Evolutionary conservation across 2,113 vertebrate genomes (phyloP), one percentile per base, ranked within the genome.

Genomic region (Mustelus asterias): DNA sequence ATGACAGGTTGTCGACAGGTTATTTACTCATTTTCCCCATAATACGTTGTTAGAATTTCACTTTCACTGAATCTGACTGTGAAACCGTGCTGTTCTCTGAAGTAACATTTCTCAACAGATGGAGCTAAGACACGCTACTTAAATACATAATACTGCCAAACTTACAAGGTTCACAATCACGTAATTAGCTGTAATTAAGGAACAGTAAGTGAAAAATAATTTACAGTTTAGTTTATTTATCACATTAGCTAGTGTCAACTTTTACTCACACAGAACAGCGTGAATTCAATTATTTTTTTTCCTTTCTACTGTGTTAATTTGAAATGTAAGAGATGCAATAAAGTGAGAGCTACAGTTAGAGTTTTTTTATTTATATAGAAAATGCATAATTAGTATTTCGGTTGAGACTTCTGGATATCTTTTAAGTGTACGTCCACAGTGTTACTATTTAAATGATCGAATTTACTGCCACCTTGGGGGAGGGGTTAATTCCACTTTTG

Each of bases 221-320:
- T 99, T 99, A 99, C 99, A 99, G 98, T 99, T 99, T 99, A 99
- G 99, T 99, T 99, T 98, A 99, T 99, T 99, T 98, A 99, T 99
- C 98, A 99, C 99, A 99, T 99, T 99, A 99, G 98, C 98, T 98
- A 98, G 98, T 99, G 99, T 99, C 99, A 99, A 98, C 98, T 98
- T 98, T 98, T 98, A 98, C 98, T 98, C 98, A 99, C 98, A 98
- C 98, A 98, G 99, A 99, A 99, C 99, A 99, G 98, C 98, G 97
- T 98, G 98, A 98, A 99, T 98, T 99, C 98, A 99, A 99, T 99
- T 99, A 98, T 98, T 98, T 98, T 72, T 98, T 98, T 98, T 67
- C 94, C 48, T 72, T 93, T 95, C 94, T 72, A 37, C 94, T 95
- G 94, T 44, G 94, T 95, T 95, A 95, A 95, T 95, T 95, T 95